phyloP scores from a whole-genome alignment of 2,113 vertebrate genomes.

The Meriones unguiculatus region DNA sequence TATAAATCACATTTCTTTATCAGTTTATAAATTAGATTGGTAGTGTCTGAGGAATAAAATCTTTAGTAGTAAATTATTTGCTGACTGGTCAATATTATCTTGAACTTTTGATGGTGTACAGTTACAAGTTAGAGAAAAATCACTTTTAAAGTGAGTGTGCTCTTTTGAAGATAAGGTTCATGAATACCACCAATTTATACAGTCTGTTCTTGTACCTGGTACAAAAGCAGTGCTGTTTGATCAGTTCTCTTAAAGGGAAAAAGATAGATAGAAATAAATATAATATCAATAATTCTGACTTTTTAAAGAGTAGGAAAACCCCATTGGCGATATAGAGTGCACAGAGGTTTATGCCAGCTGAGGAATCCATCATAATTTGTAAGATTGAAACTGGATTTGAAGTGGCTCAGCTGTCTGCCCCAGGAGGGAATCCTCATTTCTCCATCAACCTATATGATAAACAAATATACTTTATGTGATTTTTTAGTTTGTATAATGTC shows the following conservation, averaged over 20 bases:
- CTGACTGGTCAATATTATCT: constrained; percentile 42
- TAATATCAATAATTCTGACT: background rate
- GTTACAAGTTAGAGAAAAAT: constrained; percentile 1
- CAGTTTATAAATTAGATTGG: constrained; percentile 47
- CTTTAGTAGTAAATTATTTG: constrained; percentile 13
- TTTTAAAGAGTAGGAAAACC: background rate
- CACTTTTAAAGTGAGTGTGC: constrained; percentile 35
- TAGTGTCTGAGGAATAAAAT: constrained; percentile 53
- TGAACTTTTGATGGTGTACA: background rate
- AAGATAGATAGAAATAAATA: constrained; percentile 6
- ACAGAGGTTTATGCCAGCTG: background rate
- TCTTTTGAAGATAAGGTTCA: constrained; percentile 1
- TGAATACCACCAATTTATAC: background rate
- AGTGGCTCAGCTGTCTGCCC: constrained; percentile 1
- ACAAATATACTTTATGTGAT: constrained; percentile 61
- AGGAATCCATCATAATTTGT: background rate
- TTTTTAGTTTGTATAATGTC: constrained; percentile 33
- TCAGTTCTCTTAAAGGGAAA: background rate
- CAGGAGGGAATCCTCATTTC: constrained; percentile 48
- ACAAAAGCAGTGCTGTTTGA: background rate
- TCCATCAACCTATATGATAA: constrained; percentile 44
- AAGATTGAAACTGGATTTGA: background rate
- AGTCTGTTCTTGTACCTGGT: background rate
- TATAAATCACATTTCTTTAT: constrained; percentile 25
- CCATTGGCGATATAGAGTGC: background rate